Base-by-base conservation (phyloP, 2,888 invertebrate genomes). In the Glaucopsyche alexis region DNA sequence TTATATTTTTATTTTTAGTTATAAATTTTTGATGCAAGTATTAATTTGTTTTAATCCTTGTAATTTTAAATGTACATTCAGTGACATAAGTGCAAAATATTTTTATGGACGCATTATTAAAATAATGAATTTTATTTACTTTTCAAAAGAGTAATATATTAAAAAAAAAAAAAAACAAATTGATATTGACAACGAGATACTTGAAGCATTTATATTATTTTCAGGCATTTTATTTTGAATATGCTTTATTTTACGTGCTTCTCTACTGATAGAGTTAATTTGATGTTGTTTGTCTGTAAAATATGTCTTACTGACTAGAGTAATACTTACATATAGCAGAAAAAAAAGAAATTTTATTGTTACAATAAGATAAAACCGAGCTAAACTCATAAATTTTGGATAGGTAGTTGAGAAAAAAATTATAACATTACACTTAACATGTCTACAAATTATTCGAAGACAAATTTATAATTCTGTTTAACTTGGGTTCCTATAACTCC, bases 1-100 rank as follows among this genome's bases (percentile, higher is more conserved):
- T 87, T 90, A 88, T 87, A 87, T 88, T 90, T 90, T 90, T 87
- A 86, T 87, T 91, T 90, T 87, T 84, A 78, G 75, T 78, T 78
- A 75, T 76, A 76, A 73, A 76, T 77, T 74, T 77, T 77, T 69
- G 8, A 19, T 19, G 69, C 2, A 1, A 49, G 16, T 47, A 38
- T 72, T 14, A 65, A 72, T 49, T 72, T 72, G 72, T 19, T 72
- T 50, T 7, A 60, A 29, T 60, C 7, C 7, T 7, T 13, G 42
- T n/a, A 65, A 6, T 13, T 8, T 19, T 11, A 4, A 1, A 29
- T 5, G 60, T 60, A 49, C 14, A 49, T 55, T 19, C 3, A 55
- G 2, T 19, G 11, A 55, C 55, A 55, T 11, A 55, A 55, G 60
- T 60, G 19, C 7, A 13, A 13, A 13, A 14, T 19, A 7, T 60